These are phyloP conservation scores for Trematocara caparti DNA, from an alignment of 2,797 vertebrate species.

Conservation along the genomic window DNA sequence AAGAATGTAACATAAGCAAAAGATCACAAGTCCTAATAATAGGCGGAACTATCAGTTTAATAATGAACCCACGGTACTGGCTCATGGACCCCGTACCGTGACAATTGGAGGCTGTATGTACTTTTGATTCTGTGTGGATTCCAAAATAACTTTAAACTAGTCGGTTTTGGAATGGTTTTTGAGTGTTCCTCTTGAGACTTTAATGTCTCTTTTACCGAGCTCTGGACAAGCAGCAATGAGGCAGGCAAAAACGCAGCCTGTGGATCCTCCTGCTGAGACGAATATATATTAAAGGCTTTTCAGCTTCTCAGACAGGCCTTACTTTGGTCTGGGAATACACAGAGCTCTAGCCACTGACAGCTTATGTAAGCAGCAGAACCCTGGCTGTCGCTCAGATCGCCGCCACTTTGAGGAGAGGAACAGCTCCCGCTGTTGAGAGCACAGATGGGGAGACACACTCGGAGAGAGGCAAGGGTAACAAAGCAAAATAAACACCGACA, in stretches of 20 bases:
- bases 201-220: neutral
- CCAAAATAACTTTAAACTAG: neutral
- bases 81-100: fast-evolving
- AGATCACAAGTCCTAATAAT: neutral
- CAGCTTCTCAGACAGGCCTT: constrained; percentile 38
- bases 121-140: neutral
- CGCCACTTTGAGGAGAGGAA: constrained; percentile 10
- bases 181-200: neutral
- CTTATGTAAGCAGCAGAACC: constrained; percentile 32
- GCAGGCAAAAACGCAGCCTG: neutral
- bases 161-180: neutral
- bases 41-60: neutral
- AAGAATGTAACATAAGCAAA: neutral
- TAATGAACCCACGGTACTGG: neutral
- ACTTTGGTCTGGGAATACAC: constrained; percentile 61
- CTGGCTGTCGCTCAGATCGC: constrained; percentile 12
- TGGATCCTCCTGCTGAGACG: constrained; percentile 18
- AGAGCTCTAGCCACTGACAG: constrained; percentile 38
- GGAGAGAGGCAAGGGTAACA: constrained; percentile 4
- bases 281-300: constrained; percentile 46
- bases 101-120: neutral
- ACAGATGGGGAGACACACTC: neutral
- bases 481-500: constrained; percentile 7
- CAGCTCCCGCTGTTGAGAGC: neutral
- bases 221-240: neutral